Evolutionary conservation across 2,888 invertebrate genomes (phyloP).

Genomic region (Watsonalla cultraria): DNA sequence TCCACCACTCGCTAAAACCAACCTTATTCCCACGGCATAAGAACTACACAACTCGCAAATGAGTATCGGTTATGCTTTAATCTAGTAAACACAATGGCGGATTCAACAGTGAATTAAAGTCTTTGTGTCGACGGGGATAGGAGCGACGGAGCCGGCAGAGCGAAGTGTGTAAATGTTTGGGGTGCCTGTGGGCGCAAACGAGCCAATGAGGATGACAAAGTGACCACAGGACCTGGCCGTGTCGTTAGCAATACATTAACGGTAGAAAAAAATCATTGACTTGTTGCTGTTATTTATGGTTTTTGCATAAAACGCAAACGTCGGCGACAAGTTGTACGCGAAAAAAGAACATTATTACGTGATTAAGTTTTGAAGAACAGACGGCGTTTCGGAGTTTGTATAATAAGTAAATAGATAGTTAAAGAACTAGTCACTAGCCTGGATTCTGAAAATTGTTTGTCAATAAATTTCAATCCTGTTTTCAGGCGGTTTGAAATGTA

Average conservation of each 20-base stretch:
- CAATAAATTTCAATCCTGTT: too few relatives aligned
- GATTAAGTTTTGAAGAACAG: background rate
- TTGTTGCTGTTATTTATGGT: background rate
- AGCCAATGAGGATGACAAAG: slow-evolving; percentile 48
- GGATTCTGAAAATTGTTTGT: too few relatives aligned
- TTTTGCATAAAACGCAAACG: background rate
- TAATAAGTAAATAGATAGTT: too few relatives aligned
- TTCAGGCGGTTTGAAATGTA: too few relatives aligned
- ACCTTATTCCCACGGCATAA: slow-evolving; percentile 5
- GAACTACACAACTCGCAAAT: background rate
- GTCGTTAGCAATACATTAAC: slow-evolving; percentile 2
- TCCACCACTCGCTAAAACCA: slow-evolving; percentile 8
- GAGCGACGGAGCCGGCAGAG: slow-evolving; percentile 13
- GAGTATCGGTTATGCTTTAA: background rate
- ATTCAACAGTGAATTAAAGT: slow-evolving; percentile 16
- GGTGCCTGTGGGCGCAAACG: slow-evolving; percentile 41
- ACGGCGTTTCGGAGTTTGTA: too few relatives aligned
- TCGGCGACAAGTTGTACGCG: background rate
- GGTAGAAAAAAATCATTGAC: background rate
- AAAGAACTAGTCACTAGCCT: too few relatives aligned
- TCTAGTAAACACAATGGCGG: background rate
- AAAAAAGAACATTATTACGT: background rate
- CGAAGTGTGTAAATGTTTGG: slow-evolving; percentile 18
- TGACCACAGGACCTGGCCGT: slow-evolving; percentile 28
- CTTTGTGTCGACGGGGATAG: slow-evolving; percentile 14